Base-by-base conservation (phyloP, 2,888 invertebrate genomes). In the Agrochola lota region DNA sequence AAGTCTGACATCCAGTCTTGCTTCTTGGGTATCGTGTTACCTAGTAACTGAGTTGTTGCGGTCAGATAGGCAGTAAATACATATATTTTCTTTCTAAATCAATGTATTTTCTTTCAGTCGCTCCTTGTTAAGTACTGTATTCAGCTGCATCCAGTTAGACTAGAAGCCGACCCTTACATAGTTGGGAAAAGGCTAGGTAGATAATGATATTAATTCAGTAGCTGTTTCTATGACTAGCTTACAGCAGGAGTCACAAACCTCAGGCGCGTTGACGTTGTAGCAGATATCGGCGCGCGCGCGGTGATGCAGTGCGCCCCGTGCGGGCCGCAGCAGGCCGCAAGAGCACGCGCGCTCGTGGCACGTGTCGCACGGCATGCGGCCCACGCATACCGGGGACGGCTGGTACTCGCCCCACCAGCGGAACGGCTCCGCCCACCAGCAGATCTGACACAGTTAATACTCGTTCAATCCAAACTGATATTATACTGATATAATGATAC, bases 261-360 rank as follows among this genome's bases (percentile, higher is more conserved):
- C 87, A 0, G 94, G 94, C 0, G 94, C 94, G 55, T 87, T 88
- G 23, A 91, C 93, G 5, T 86, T 80, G 79, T 94, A 95, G 17
- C 68, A 57, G 3, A 95, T 74, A 0, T 43, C 3, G 0, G 57
- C 67, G 0, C 17, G 3, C n/a, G 70, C 74, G 1, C 57, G 77
- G 60, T 83, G 89, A 0, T 0, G 17, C 46, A 95, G 86, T 6
- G 88, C 86, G 9, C 94, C 95, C 30, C 90, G 84, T 6, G 89
- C 49, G 0, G 94, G 95, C 6, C 55, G 74, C 75, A 95, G 84
- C 83, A 91, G 60, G 17, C 85, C 87, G 88, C 95, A 95, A 6
- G 93, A 74, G 89, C 95, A 95, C 6, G 85, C 85, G 20, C 85
- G 86, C 84, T 90, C 88, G 66, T 69, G 83, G 86, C 95, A 94